Percentiles rank a stretch among this genome's conserved stretches.
Conservation (phyloP, 2,797 vertebrate genomes). For the Leptodactylus fallax region DNA sequence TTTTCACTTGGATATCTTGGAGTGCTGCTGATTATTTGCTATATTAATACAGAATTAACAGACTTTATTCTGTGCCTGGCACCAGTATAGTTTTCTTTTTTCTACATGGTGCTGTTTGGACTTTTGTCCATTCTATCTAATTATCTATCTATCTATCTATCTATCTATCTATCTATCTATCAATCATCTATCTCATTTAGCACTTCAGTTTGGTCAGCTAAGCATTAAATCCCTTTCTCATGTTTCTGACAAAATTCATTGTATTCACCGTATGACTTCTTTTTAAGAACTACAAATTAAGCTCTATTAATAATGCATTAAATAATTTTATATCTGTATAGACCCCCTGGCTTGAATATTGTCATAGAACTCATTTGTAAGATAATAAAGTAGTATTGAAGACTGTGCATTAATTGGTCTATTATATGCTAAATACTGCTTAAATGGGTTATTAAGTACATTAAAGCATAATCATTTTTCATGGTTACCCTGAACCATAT, state of each 20-base stretch:
- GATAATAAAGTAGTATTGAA: constrained; percentile 46
- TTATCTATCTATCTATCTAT: constrained; percentile 17
- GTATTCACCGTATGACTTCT: constrained; percentile 19
- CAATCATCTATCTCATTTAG: no score
- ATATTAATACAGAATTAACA: no score
- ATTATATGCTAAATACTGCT: constrained; percentile 48
- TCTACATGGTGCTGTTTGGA: no score
- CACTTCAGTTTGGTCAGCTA: neutral
- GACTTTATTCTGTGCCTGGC: no score
- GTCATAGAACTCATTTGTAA: constrained; percentile 46
- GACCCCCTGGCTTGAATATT: constrained; percentile 56
- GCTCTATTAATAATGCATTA: constrained; percentile 49
- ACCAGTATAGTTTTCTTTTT: no score
- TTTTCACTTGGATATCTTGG: no score
- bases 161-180: neutral
- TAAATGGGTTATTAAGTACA: constrained; percentile 45
- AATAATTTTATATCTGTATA: constrained; percentile 43
- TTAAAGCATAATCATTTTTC: constrained; percentile 36
- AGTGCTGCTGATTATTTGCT: no score
- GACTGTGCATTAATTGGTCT: constrained; percentile 44
- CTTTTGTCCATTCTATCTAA: neutral
- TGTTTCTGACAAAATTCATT: constrained; percentile 1
- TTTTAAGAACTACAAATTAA: constrained; percentile 38
- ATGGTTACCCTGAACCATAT: constrained; percentile 39
- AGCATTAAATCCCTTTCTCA: neutral